phyloP scores from a whole-genome alignment of 2,113 vertebrate species.

The Bucco capensis region DNA sequence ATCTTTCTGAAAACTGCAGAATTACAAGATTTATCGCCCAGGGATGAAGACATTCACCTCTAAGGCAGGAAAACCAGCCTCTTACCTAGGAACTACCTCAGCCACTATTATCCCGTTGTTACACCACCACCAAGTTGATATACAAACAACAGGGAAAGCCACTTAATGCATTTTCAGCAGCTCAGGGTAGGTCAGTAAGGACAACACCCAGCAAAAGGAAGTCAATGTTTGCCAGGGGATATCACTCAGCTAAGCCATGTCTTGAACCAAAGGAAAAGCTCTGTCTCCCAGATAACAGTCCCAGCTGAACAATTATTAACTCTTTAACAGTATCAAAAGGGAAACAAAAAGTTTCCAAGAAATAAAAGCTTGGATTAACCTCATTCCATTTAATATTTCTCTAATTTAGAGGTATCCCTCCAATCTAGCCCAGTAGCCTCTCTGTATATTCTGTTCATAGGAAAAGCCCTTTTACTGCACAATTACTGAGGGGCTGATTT shows the following conservation, averaged over 20 bases:
- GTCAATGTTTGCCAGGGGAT: background rate
- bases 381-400: background rate
- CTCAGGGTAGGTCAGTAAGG: background rate
- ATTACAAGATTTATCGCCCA: background rate
- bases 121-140: background rate
- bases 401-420: background rate
- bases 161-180: background rate
- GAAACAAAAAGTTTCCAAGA: background rate
- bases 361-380: background rate
- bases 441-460: background rate
- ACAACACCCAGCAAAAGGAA: background rate
- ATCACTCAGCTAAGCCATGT: background rate
- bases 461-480: background rate
- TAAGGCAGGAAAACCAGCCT: background rate
- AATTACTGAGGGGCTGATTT: background rate
- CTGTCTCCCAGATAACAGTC: background rate
- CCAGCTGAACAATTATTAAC: background rate
- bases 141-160: background rate
- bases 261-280: background rate
- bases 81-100: background rate
- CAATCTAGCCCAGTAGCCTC: background rate
- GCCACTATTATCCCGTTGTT: background rate
- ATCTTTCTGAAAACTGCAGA: background rate
- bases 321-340: background rate
- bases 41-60: background rate